Evolutionary conservation across 2,113 vertebrate species (phyloP).

Genomic region (Probosciger aterrimus): DNA sequence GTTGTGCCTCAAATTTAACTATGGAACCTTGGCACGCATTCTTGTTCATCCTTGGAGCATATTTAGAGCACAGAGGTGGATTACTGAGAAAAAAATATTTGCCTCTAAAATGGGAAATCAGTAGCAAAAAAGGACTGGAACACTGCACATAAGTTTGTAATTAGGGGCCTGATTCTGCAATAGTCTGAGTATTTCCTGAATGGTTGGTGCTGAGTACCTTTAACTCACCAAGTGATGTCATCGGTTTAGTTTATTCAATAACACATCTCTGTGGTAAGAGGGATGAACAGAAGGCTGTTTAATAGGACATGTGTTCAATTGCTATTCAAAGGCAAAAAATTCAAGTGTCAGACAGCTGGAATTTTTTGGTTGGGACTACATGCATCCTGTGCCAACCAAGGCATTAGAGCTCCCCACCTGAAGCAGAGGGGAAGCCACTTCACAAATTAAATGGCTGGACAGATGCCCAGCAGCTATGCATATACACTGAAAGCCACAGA

Average conservation of each 20-base stretch:
- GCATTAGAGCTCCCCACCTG: neutral
- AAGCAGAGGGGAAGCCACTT: neutral
- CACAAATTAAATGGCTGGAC: neutral
- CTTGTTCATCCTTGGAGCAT: neutral
- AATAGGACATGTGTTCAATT: neutral
- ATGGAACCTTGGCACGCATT: neutral
- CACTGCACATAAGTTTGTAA: constrained; percentile 6
- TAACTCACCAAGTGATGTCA: constrained; percentile 29
- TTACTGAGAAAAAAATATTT: neutral
- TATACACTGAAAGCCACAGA: neutral
- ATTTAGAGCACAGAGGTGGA: neutral
- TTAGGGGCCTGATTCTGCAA: constrained; percentile 35
- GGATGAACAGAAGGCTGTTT: neutral
- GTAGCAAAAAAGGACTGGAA: constrained; percentile 29
- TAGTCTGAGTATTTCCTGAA: constrained; percentile 30
- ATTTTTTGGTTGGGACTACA: neutral
- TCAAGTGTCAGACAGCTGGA: neutral
- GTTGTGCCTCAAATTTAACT: neutral
- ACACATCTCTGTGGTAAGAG: neutral
- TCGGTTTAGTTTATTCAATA: neutral
- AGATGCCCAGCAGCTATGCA: neutral
- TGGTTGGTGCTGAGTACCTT: constrained; percentile 22
- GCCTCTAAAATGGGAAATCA: neutral
- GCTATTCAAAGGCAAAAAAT: neutral
- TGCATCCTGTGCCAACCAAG: neutral